These are phyloP conservation scores for Manis javanica DNA, from an alignment of 2,797 vertebrate species.

Conservation along the genomic window DNA sequence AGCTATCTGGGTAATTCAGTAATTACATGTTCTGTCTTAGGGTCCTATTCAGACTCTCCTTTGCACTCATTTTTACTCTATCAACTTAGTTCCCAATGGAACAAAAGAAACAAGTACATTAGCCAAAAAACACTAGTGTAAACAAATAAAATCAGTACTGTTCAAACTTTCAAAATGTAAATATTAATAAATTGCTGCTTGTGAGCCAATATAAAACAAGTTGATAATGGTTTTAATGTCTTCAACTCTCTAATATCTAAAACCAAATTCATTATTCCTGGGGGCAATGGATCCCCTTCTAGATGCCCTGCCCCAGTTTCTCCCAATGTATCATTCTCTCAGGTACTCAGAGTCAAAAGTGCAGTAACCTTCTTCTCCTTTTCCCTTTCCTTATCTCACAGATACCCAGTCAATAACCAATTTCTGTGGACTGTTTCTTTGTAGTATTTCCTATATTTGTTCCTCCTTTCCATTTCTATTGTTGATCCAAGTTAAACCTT, in stretches of 20 bases:
- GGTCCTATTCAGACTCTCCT: neutral
- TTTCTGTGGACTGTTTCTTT: neutral
- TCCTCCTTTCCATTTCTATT: neutral
- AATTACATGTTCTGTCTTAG: constrained; percentile 17
- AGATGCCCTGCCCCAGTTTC: neutral
- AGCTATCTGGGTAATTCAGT: neutral
- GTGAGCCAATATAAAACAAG: neutral
- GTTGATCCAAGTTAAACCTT: neutral
- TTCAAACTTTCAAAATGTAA: constrained; percentile 10
- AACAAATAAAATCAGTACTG: neutral
- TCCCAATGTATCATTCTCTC: neutral
- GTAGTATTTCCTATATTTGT: neutral
- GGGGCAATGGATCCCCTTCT: neutral
- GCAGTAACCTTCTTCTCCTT: neutral
- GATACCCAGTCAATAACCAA: neutral
- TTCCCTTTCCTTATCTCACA: neutral
- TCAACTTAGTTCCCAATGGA: neutral
- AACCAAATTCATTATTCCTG: constrained; percentile 4
- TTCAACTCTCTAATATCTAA: neutral
- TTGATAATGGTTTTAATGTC: neutral
- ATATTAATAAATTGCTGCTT: neutral
- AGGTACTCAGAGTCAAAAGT: neutral
- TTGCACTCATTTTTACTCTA: constrained; percentile 2
- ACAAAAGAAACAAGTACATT: neutral
- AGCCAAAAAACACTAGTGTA: neutral